Evolutionary conservation across 2,797 vertebrate genomes (phyloP).

Genomic region (Pygocentrus nattereri): DNA sequence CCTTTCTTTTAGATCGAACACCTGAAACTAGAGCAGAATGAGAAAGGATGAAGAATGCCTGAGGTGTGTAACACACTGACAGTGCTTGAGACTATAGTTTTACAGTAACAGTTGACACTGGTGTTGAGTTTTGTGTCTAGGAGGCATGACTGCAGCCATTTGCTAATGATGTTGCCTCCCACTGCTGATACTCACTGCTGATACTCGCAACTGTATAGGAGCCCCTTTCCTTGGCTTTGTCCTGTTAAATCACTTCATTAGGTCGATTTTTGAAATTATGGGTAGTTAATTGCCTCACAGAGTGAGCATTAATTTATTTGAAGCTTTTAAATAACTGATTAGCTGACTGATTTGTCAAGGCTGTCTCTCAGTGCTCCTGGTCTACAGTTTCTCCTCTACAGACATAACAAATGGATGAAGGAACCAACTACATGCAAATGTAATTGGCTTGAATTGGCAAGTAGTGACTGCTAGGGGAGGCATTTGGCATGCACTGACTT

Average conservation of each 20-base stretch:
- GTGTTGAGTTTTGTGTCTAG: background rate
- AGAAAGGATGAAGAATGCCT: background rate
- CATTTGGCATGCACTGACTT: background rate
- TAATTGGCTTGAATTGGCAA: background rate
- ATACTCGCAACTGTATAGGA: background rate
- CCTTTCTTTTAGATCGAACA: background rate
- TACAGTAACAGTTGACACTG: background rate
- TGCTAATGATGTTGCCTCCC: background rate
- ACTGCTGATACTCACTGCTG: background rate
- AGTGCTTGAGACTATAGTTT: background rate
- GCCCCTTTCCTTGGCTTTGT: background rate
- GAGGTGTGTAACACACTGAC: background rate
- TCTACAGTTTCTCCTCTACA: background rate
- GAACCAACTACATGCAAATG: background rate
- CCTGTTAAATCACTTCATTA: background rate
- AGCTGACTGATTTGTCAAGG: background rate
- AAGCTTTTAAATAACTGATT: constrained; percentile 1
- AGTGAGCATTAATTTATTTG: background rate
- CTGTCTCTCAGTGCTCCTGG: background rate
- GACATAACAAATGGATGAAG: background rate
- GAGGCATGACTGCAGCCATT: background rate
- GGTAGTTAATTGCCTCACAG: background rate
- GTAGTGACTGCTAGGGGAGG: background rate
- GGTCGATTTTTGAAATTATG: background rate
- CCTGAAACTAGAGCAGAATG: background rate